These are phyloP conservation scores for Mus musculus DNA, from an alignment of 2,113 vertebrate species.

Conservation along the genomic window GRCm39 chr1:105245501-105246000, in stretches of 20 bases:
- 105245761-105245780: not conserved
- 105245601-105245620: rapidly evolving
- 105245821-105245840: no score
- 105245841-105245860: not conserved
- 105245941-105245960: not conserved
- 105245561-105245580: not conserved
- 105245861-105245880: not conserved
- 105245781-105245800: not conserved
- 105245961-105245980: not conserved
- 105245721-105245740: not conserved
- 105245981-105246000: not conserved
- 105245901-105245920: no score
- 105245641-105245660: not conserved
- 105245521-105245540: not conserved
- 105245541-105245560: not conserved
- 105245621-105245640: not conserved
- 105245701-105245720: not conserved
- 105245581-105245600: not conserved
- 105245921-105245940: rapidly evolving
- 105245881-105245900: not conserved
- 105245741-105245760: no score
- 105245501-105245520: no score
- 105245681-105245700: not conserved
- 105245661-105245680: rapidly evolving
- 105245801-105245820: no score